Base-by-base conservation (phyloP, 2,888 invertebrate genomes). In the Disparrhopalites patrizii region DNA sequence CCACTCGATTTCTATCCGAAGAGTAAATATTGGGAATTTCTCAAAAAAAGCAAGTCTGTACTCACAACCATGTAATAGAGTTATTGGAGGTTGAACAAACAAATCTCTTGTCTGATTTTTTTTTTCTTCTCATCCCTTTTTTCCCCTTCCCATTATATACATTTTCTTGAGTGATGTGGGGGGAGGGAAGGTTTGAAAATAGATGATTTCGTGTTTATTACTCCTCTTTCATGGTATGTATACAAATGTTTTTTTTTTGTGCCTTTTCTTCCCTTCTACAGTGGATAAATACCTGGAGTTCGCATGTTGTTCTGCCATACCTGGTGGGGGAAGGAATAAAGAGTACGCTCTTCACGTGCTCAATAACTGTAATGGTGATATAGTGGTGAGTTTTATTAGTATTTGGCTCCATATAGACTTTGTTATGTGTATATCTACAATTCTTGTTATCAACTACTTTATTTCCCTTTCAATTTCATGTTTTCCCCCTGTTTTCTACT, bases 241-340 rank as follows among this genome's bases (percentile, higher is more conserved):
- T 52, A 52, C 20, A 43, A 58, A 28, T 18, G 28, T 58, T 52
- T 30, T 20, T 47, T 36, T 56, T 30, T 56, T 52, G 27, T 51
- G 13, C n/a, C 58, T 15, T 76, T 72, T 76, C 74, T 76, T 77
- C 78, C n/a, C n/a, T n/a, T 62, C 78, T 80, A 36, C 83, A 92
- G 92, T 93, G 79, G 90, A 93, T 79, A 89, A 90, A 84, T 96
- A 92, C 82, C 87, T 94, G 84, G 93, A 96, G 81, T 87, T 97
- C 78, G 93, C 95, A 68, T 94, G 94, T 83, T 94, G 93, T 78
- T 93, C 94, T 65, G 93, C 93, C 66, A 89, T 95, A 77, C 93
- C 93, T 36, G 91, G 94, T 68, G 94, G 93, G 74, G 95, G 95
- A 55, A 88, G 92, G 79, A 93, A 95, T 78, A 90, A 93, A 77